Evolutionary conservation across 2,888 invertebrate genomes (phyloP), one percentile per base, ranked within the genome.

Genomic region (Polydrusus cervinus): DNA sequence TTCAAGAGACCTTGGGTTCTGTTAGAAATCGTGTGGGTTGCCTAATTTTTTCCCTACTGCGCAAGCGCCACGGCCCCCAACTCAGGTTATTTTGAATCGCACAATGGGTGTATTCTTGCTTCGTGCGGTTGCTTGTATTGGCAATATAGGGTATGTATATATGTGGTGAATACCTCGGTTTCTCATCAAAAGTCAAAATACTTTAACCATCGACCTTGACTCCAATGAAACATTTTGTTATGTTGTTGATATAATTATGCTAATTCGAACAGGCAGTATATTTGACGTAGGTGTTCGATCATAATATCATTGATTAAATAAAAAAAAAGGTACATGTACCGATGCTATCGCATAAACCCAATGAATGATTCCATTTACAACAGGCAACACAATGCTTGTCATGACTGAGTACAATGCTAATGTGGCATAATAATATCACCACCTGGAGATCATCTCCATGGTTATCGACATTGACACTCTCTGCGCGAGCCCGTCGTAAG

Each of bases 341-440:
- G 72, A 72, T 72, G 70, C 55, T 70, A 75, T 78, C 57, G 38
- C 57, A 16, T 57, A 72, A 55, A 75, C 61, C 66, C 73, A 69
- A 78, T 77, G 75, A 78, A 80, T 77, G 75, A 79, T 78, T 78
- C 71, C 78, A 74, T 78, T 80, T 79, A 65, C 68, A 72, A 73
- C 49, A 57, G 55, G 55, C 64, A 40, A 51, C 66, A 73, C 69
- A 73, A 76, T 61, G 71, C 61, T 30, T 20, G 74, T 74, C 73
- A 80, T 81, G 81, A 82, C 82, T 78, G 34, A 30, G 76, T 77
- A 81, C 76, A 81, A 81, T 81, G 81, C 79, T 80, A 82, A 83
- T 82, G 80, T 80, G 82, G 80, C 79, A 82, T 81, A 83, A 82
- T 83, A 82, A 81, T 83, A 84, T 82, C 85, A 81, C 84, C 85